phyloP scores from a whole-genome alignment of 2,888 invertebrate species.

The Drosophila dives region DNA sequence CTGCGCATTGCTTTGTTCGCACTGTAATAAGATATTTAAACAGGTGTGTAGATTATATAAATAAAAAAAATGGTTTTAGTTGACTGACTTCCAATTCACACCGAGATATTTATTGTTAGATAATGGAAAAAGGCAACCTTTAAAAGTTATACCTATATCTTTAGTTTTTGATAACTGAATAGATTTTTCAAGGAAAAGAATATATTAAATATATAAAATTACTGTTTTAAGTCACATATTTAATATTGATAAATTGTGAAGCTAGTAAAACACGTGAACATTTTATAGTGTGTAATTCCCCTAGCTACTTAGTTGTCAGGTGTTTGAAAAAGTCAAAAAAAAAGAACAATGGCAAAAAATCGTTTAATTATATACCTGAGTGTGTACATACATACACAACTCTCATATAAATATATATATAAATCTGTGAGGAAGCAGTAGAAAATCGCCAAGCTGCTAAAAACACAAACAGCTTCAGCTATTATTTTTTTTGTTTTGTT shows the following conservation, averaged over 20 bases:
- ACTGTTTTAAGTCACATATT: constrained; percentile 2
- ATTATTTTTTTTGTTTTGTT: constrained; percentile 17
- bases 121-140: not conserved
- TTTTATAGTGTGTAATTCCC: not conserved
- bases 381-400: constrained; percentile 9
- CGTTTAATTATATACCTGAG: constrained; percentile 26
- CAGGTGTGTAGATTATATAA: not conserved
- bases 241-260: not conserved
- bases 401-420: not conserved
- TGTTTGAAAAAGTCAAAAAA: not conserved
- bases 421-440: constrained; percentile 3
- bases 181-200: not conserved
- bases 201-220: not conserved
- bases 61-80: not conserved
- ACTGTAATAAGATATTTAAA: not conserved
- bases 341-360: constrained; percentile 20
- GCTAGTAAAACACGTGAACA: not conserved
- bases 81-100: not conserved
- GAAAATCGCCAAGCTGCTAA: constrained; percentile 4
- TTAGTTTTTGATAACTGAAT: not conserved
- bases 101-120: not conserved
- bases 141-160: not conserved
- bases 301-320: not conserved
- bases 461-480: constrained; percentile 13
- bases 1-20: not conserved